Evolutionary conservation across 1,140 invertebrate genomes (phyloP), one percentile per base, ranked within the genome.

Genomic region (Drosophila ficusphila): DNA sequence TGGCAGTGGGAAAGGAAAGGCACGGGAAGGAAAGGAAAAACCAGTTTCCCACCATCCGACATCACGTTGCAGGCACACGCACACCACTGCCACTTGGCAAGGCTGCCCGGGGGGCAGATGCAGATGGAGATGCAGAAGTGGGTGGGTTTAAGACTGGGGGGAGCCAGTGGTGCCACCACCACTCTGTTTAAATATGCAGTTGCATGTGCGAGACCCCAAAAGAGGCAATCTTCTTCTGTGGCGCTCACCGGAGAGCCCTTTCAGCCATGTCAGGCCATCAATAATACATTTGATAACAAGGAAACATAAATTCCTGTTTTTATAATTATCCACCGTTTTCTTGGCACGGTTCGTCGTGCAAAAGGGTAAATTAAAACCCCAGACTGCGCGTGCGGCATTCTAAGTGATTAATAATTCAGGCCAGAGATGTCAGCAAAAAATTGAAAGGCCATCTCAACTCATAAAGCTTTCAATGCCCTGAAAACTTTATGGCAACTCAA

Each of bases 171-270:
- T n/a, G 25, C 11, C 69, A 61, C 44, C 14, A 31, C 11, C 69
- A 61, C 44, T 52, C 52, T 86, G 73, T 48, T 81, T 74, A 88
- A 88, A 85, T 85, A 85, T 85, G 79, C 79, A 85, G 62, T 86
- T 86, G 79, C 79, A 85, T 85, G 79, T 69, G 67, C 78, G 53
- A 48, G 57, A 67, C 27, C 56, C 73, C 25, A 56, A 56, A 73
- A 68, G 61, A 51, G 67, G 54, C 53, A 49, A 65, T 36, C 76
- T 83, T 36, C 76, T 83, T 73, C 68, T 62, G 74, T 72, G 81
- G 71, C 81, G 70, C 74, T 62, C 52, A 23, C 57, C 65, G 62
- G 58, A 78, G 69, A 49, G 76, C 57, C 57, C 65, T 79, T 76
- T 60, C 36, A 46, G 47, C 39, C 31, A 46, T 34, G 60, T 39